These are phyloP conservation scores for Formica selysi DNA, from an alignment of 1,140 invertebrate species.

Conservation along the genomic window DNA sequence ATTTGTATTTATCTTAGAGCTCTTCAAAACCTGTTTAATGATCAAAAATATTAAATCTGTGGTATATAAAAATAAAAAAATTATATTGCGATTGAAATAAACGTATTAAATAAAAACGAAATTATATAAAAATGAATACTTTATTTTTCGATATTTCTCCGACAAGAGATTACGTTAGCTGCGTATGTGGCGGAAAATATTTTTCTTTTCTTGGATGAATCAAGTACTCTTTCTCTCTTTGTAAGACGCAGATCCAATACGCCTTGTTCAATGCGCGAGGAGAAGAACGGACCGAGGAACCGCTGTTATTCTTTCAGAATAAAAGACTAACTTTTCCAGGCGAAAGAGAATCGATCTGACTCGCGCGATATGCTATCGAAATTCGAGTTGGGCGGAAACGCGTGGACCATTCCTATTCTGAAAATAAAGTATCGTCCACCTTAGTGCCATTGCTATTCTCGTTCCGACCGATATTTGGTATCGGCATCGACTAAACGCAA, in stretches of 20 bases:
- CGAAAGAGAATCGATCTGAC: slow-evolving; percentile 62
- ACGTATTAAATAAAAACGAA: background rate
- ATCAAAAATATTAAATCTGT: background rate
- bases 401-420: slow-evolving; percentile 26
- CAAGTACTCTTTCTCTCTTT: slow-evolving; percentile 16
- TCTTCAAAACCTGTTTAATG: background rate
- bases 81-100: background rate
- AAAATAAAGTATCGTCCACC: slow-evolving; percentile 49
- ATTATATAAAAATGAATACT: background rate
- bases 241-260: slow-evolving; percentile 38
- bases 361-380: slow-evolving; percentile 42
- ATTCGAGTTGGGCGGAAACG: slow-evolving; percentile 30
- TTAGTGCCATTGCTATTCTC: slow-evolving; percentile 1
- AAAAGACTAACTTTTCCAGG: slow-evolving; percentile 54
- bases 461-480: slow-evolving; percentile 12
- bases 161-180: slow-evolving; percentile 37
- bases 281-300: slow-evolving; percentile 7
- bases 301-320: slow-evolving; percentile 65
- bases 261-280: background rate
- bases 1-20: background rate
- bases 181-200: slow-evolving; percentile 46
- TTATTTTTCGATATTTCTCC: background rate
- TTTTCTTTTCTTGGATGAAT: slow-evolving; percentile 50
- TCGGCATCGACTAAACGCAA: slow-evolving; percentile 5
- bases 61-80: background rate